Evolutionary conservation across 2,113 vertebrate genomes (phyloP).

Genomic region (Plestiodon gilberti): DNA sequence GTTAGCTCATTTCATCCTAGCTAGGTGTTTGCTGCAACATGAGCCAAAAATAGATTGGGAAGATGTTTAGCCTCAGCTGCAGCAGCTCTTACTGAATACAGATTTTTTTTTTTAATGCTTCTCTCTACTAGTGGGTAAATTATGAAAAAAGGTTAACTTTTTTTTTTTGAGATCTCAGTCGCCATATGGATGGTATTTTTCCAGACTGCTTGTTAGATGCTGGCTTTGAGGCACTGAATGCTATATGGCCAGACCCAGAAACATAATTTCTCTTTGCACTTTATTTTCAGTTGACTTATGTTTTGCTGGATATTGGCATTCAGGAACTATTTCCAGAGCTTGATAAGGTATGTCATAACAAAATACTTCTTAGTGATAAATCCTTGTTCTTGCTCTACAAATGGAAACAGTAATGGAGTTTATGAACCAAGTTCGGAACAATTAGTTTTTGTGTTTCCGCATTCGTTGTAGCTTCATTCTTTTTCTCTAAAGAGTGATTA

Average conservation of each 20-base stretch:
- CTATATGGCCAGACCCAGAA: background rate
- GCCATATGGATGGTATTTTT: background rate
- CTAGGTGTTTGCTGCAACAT: background rate
- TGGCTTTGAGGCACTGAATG: background rate
- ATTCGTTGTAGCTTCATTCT: background rate
- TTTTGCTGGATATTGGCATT: constrained; percentile 91
- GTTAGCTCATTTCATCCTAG: background rate
- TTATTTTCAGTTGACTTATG: constrained; percentile 87
- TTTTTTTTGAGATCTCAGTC: no score
- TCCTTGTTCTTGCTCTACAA: background rate
- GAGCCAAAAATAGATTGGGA: background rate
- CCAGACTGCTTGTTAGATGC: background rate
- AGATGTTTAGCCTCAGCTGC: background rate
- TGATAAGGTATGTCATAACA: constrained; percentile 77
- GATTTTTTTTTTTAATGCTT: background rate
- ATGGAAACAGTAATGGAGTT: background rate
- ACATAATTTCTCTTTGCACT: constrained; percentile 31
- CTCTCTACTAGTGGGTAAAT: background rate
- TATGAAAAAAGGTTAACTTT: background rate
- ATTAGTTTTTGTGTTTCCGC: background rate
- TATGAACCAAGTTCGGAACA: background rate
- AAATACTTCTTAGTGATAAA: background rate
- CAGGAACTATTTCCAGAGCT: constrained; percentile 95
- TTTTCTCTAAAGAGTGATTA: background rate
- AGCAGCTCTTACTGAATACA: background rate